These are phyloP conservation scores for Pantherophis alleghaniensis DNA, from an alignment of 2,797 vertebrate species.

Conservation along the genomic window DNA sequence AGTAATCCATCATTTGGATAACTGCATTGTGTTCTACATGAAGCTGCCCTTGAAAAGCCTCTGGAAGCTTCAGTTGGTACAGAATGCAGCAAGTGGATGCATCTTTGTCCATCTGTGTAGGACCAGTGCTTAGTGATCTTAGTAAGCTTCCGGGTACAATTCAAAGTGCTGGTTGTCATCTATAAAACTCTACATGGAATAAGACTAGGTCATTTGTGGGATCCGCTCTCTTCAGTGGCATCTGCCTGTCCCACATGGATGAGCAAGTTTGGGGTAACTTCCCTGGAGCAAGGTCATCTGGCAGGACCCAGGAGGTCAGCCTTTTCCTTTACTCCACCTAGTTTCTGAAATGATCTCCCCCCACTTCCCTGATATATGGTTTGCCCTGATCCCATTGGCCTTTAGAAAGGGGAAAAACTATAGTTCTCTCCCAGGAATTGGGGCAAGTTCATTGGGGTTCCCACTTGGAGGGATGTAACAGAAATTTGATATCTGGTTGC, in stretches of 20 bases:
- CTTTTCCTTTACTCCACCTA: neutral
- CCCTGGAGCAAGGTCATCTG: neutral
- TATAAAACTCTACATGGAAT: neutral
- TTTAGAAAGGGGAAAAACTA: neutral
- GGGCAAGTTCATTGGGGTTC: neutral
- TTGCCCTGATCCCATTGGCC: neutral
- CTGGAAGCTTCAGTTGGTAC: neutral
- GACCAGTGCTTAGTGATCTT: neutral
- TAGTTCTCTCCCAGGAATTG: neutral
- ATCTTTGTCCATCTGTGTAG: neutral
- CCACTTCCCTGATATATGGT: neutral
- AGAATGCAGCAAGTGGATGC: neutral
- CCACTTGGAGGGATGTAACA: neutral
- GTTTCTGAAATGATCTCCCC: neutral
- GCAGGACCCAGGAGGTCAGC: neutral
- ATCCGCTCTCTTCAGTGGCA: neutral
- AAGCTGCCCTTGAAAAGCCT: neutral
- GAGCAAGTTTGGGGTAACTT: neutral
- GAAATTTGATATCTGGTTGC: neutral
- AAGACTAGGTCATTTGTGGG: neutral
- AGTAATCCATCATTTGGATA: neutral
- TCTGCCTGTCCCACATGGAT: neutral
- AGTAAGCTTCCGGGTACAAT: neutral
- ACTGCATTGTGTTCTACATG: neutral
- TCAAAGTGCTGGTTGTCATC: neutral